Base-by-base conservation (phyloP, 2,113 vertebrate genomes). In the Cacatua alba region DNA sequence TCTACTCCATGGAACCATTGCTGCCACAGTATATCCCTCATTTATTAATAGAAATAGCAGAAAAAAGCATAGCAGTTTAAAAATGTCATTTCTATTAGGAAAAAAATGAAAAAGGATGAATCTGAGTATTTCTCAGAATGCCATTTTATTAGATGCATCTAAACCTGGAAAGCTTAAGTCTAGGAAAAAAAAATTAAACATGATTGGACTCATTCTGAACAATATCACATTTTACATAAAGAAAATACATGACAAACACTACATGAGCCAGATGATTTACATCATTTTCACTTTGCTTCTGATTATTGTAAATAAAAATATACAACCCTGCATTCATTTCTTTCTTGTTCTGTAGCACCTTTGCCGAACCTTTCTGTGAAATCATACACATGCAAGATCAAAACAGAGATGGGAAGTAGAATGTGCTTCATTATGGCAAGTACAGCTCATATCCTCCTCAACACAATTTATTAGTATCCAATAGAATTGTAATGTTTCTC, bases 401-500 rank as follows among this genome's bases (percentile, higher is more conserved):
- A 93, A 94, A 88, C 55, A 92, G 80, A 82, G 76, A 82, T 89
- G 37, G 55, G 64, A 97, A 90, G 72, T 23, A 68, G 57, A 96
- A 88, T 46, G n/a, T 89, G 79, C 87, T 88, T 90, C 84, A 84
- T 92, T 90, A 94, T 71, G 44, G 80, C 80, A 88, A 94, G 71
- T 80, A 87, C 83, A 94, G 93, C 97, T 96, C 93, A 96, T 86
- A 17, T 92, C 84, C 86, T 94, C 87, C 76, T 96, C 74, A 95
- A 92, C 91, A 94, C 94, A 96, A 97, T 97, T 96, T 97, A 97
- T 96, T 97, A 97, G 95, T 84, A 87, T 96, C 95, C 97, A 97
- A 97, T 97, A 97, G 96, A 97, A 97, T 88, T 92, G 89, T 97
- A 97, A 97, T 97, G 96, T 93, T 96, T 96, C 95, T 97, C 91